A percentile compares a stretch with the other conserved stretches of the same genome.
phyloP scores from a whole-genome alignment of 2,797 vertebrate species.

The Oreortyx pictus region DNA sequence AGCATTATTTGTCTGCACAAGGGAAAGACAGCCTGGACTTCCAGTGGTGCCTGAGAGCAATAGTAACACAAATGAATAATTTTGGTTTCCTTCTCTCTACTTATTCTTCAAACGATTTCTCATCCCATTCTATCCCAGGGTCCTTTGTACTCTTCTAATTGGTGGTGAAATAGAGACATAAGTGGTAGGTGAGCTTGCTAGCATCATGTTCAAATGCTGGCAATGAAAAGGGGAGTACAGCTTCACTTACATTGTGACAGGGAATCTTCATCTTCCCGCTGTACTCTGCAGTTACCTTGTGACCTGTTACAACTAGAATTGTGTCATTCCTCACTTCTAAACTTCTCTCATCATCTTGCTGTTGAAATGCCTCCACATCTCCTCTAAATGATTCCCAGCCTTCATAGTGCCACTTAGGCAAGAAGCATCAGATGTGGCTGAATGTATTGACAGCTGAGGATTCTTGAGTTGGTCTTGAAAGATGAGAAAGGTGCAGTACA shows the following conservation, averaged over 20 bases:
- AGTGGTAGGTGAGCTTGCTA: neutral
- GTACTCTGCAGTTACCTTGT: neutral
- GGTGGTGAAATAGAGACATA: neutral
- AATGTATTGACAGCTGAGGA: neutral
- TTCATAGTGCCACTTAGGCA: neutral
- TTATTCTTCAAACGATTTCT: neutral
- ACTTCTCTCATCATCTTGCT: neutral
- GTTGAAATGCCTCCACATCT: neutral
- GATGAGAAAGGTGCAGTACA: neutral
- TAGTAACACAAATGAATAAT: neutral
- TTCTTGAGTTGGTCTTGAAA: neutral
- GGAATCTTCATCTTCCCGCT: neutral
- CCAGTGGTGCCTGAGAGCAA: neutral
- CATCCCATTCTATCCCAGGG: neutral
- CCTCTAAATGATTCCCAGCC: neutral
- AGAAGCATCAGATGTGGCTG: neutral
- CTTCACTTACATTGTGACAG: rapidly evolving
- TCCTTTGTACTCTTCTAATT: neutral
- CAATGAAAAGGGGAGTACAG: neutral
- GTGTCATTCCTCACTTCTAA: neutral
- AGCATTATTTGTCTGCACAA: neutral
- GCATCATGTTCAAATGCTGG: neutral
- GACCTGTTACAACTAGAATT: neutral
- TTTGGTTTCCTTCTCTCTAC: neutral
- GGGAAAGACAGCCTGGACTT: neutral